phyloP scores from a whole-genome alignment of 2,797 vertebrate genomes.

The Pristis pectinata region DNA sequence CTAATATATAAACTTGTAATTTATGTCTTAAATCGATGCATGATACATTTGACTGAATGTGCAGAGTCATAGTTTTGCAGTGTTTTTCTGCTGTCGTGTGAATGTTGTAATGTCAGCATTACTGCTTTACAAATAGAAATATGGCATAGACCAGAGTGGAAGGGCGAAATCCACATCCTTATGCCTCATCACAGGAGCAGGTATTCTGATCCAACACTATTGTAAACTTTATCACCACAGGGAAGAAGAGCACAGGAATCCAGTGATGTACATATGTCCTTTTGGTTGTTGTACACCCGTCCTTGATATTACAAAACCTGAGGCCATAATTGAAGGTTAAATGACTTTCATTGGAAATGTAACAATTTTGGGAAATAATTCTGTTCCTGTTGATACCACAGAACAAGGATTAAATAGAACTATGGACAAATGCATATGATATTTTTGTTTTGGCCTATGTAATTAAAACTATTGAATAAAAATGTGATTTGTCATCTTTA shows the following conservation, averaged over 20 bases:
- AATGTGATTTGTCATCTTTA: neutral
- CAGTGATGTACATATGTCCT: conserved; percentile 14
- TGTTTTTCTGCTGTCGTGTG: neutral
- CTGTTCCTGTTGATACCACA: neutral
- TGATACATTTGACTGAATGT: neutral
- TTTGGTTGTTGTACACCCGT: conserved; percentile 14
- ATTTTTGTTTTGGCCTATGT: conserved; percentile 6
- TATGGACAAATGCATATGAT: neutral
- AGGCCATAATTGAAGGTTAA: neutral
- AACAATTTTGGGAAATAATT: neutral
- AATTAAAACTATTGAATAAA: conserved; percentile 27
- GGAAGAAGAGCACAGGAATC: conserved; percentile 23
- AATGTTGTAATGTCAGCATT: neutral
- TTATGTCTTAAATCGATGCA: neutral
- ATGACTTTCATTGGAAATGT: neutral
- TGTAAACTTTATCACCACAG: neutral
- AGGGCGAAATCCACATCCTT: neutral
- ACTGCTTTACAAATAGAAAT: neutral
- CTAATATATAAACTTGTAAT: neutral
- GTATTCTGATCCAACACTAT: neutral
- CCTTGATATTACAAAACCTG: neutral
- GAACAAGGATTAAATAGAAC: neutral
- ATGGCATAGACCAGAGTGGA: neutral
- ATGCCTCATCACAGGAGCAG: neutral
- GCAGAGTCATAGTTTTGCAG: conserved; percentile 8